Evolutionary conservation across 2,113 vertebrate genomes (phyloP).

Genomic region (Malurus alboscapulatus): DNA sequence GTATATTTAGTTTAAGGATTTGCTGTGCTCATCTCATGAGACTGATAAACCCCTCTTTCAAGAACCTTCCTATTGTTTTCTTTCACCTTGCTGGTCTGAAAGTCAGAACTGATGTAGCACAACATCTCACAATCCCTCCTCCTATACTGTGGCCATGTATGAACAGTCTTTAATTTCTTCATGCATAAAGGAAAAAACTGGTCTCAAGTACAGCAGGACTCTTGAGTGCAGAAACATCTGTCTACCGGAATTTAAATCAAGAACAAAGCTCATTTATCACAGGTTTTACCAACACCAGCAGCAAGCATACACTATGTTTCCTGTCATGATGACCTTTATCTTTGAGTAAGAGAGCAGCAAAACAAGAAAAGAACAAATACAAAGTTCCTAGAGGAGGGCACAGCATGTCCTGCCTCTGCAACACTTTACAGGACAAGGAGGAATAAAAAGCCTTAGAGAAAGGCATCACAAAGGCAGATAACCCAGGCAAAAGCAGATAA

Average conservation of each 20-base stretch:
- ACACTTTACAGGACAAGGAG: not conserved
- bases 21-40: not conserved
- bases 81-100: not conserved
- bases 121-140: not conserved
- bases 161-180: not conserved
- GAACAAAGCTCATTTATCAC: conserved; percentile 16
- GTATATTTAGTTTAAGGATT: not conserved
- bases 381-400: conserved; percentile 6
- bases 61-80: not conserved
- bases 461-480: not conserved
- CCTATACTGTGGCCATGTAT: not conserved
- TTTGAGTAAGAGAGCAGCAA: not conserved
- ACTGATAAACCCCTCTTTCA: not conserved
- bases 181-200: not conserved
- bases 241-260: conserved; percentile 29
- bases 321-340: conserved; percentile 42
- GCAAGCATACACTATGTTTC: not conserved
- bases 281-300: conserved; percentile 16
- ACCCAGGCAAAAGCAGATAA: not conserved
- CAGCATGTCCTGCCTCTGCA: not conserved
- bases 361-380: conserved; percentile 20
- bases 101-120: rapidly evolving
- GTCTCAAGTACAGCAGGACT: not conserved
- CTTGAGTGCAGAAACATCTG: conserved; percentile 19
- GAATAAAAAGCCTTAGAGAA: conserved; percentile 8